Evolutionary conservation across 2,797 vertebrate species (phyloP).

Genomic region (Prionace glauca): DNA sequence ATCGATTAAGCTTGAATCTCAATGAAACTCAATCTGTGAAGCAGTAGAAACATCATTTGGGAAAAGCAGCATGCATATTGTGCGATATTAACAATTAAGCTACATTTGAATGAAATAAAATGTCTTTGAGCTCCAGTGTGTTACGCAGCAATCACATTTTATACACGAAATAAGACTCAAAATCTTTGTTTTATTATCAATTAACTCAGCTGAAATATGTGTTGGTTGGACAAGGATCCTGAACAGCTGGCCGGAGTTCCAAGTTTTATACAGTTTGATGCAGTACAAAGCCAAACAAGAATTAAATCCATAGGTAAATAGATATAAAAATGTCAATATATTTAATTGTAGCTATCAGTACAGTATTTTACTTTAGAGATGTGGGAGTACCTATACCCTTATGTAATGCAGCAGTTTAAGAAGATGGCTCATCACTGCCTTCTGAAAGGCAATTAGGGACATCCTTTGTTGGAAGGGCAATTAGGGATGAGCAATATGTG

Average conservation of each 20-base stretch:
- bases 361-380: too few species aligned
- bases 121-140: background rate
- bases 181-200: background rate
- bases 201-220: background rate
- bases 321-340: background rate
- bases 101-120: background rate
- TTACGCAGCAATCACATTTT: background rate
- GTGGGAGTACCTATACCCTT: too few species aligned
- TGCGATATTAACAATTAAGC: background rate
- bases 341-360: background rate
- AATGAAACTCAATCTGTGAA: too few species aligned
- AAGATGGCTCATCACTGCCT: too few species aligned
- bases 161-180: background rate
- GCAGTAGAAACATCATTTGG: too few species aligned
- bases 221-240: background rate
- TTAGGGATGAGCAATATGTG: too few species aligned
- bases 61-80: background rate
- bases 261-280: background rate
- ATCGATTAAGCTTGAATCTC: too few species aligned
- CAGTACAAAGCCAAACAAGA: background rate
- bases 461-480: too few species aligned
- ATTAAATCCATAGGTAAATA: too few species aligned
- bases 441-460: too few species aligned
- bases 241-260: background rate
- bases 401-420: too few species aligned